phyloP scores from a whole-genome alignment of 35 echinoderm and acorn worm genomes.

The Apostichopus californicus region DNA sequence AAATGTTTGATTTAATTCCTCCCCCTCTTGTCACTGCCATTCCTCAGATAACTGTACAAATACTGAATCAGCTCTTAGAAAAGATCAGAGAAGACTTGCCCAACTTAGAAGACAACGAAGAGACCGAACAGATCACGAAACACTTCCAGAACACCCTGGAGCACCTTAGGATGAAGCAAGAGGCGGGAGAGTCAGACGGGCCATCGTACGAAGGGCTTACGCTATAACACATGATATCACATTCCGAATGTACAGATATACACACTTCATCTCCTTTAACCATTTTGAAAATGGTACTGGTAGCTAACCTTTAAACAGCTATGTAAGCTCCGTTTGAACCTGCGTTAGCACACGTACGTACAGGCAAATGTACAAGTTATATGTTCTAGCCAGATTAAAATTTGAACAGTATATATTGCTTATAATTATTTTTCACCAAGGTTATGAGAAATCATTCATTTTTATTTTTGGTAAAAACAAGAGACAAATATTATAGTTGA shows the following conservation, averaged over 20 bases:
- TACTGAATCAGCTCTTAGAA: conserved; percentile 91
- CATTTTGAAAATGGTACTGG: background rate
- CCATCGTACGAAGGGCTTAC: conserved; percentile 90
- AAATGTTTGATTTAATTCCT: too few relatives aligned
- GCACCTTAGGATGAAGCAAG: conserved; percentile 90
- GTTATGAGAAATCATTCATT: background rate
- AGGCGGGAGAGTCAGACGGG: conserved; percentile 75
- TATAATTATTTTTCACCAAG: background rate
- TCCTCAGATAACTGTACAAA: conserved; percentile 76
- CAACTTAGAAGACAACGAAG: conserved; percentile 97
- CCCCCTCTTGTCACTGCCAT: too few relatives aligned
- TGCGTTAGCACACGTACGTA: background rate
- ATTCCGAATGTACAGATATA: conserved; percentile 5
- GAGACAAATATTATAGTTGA: too few relatives aligned
- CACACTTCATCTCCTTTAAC: background rate
- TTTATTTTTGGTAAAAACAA: too few relatives aligned
- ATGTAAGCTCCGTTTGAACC: background rate
- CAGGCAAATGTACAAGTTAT: background rate
- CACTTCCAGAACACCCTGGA: conserved; percentile 98
- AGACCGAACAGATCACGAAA: conserved; percentile 99
- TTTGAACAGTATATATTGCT: background rate
- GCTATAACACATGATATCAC: conserved; percentile 47
- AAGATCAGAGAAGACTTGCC: conserved; percentile 98
- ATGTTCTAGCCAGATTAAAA: background rate
- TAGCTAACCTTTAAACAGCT: background rate